A percentile compares a stretch with the other conserved stretches of the same genome.
These are phyloP conservation scores for Podiceps cristatus DNA, from an alignment of 2,113 vertebrate genomes.

Conservation along the genomic window DNA sequence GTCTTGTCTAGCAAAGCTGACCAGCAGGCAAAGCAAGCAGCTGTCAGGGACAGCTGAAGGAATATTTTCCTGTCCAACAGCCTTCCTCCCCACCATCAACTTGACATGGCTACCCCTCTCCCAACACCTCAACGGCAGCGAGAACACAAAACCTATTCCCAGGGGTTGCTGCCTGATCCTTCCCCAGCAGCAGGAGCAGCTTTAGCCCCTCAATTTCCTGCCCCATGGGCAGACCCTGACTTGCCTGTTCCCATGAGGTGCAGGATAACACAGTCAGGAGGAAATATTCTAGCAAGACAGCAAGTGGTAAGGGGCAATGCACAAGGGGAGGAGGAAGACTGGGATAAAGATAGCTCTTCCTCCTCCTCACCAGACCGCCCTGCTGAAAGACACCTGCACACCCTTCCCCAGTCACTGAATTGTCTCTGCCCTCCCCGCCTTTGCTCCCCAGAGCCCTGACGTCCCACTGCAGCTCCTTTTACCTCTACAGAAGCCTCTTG, in stretches of 20 bases:
- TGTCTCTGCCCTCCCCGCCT: background rate
- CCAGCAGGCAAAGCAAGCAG: background rate
- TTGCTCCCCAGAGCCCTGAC: background rate
- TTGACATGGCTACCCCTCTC: background rate
- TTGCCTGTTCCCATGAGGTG: background rate
- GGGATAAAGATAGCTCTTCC: background rate
- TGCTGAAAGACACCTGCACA: background rate
- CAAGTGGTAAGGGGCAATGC: background rate
- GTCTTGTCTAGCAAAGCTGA: background rate
- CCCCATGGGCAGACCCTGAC: background rate
- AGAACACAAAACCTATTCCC: background rate
- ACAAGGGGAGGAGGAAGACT: background rate
- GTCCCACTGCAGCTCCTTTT: background rate
- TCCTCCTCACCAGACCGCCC: background rate
- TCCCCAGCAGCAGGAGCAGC: background rate
- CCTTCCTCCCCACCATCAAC: background rate
- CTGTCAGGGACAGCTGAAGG: constrained; percentile 57
- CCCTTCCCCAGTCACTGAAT: background rate
- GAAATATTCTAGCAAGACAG: background rate
- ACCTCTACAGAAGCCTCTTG: background rate
- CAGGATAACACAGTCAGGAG: background rate
- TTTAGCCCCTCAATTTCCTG: background rate
- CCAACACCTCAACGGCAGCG: background rate
- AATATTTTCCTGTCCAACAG: background rate
- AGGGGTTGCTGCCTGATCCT: background rate